phyloP scores from a whole-genome alignment of 1,140 invertebrate genomes.

The Drosophila lowei region DNA sequence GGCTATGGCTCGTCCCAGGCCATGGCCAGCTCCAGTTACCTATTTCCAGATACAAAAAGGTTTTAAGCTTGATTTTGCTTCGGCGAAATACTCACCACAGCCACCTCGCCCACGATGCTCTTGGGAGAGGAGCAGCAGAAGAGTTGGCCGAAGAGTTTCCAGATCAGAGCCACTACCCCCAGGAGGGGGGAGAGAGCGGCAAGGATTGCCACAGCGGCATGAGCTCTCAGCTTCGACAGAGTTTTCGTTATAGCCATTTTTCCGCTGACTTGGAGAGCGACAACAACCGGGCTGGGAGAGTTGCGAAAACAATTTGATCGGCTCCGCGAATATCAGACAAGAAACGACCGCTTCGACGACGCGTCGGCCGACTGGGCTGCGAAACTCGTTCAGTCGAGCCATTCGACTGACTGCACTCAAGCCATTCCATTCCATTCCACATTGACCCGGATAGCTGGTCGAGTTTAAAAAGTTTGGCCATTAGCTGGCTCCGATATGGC shows the following conservation, averaged over 20 bases:
- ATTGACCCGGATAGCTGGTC: slow-evolving; percentile 14
- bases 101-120: slow-evolving; percentile 46
- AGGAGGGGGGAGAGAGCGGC: slow-evolving; percentile 29
- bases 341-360: neutral
- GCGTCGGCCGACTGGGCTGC: neutral
- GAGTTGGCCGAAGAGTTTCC: slow-evolving; percentile 10
- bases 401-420: no score
- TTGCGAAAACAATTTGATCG: slow-evolving; percentile 28
- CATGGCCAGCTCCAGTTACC: slow-evolving; percentile 63
- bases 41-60: neutral
- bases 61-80: neutral
- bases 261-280: neutral
- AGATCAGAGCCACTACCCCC: slow-evolving; percentile 22
- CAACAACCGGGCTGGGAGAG: slow-evolving; percentile 27
- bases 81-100: slow-evolving; percentile 53
- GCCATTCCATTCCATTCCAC: slow-evolving; percentile 11
- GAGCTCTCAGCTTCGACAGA: slow-evolving; percentile 23
- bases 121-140: neutral
- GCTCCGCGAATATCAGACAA: neutral
- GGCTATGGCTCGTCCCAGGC: slow-evolving; percentile 49
- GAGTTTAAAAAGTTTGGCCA: slow-evolving; percentile 5
- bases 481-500: slow-evolving; percentile 11
- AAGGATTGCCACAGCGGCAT: slow-evolving; percentile 8
- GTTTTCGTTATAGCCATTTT: slow-evolving; percentile 23
- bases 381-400: no score